Conservation (phyloP, 2,888 invertebrate genomes). For the Chouioia cunea region DNA sequence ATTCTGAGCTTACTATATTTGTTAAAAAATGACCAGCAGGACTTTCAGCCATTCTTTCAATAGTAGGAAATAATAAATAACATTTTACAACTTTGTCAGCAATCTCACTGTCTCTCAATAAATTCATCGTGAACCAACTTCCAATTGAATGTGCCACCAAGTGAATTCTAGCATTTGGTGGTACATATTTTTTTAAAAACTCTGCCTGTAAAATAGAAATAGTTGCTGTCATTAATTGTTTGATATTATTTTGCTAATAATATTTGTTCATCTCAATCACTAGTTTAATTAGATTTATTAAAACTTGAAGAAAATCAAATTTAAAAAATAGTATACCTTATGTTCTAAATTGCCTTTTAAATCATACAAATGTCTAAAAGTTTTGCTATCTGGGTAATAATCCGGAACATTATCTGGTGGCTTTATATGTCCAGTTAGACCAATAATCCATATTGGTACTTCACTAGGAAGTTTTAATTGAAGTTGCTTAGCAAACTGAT, state of each 20-base stretch:
- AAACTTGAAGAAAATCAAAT: conserved; percentile 9
- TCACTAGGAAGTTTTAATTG: conserved; percentile 72
- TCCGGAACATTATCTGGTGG: conserved; percentile 70
- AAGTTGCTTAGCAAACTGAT: conserved; percentile 78
- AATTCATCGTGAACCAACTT: conserved; percentile 83
- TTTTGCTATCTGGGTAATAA: conserved; percentile 54
- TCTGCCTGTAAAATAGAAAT: conserved; percentile 67
- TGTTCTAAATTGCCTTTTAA: conserved; percentile 84
- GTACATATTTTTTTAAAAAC: conserved; percentile 82
- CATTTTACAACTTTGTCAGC: conserved; percentile 73
- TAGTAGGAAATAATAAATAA: conserved; percentile 87
- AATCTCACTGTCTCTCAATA: conserved; percentile 75
- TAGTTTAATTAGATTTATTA: conserved; percentile 5
- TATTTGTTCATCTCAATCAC: conserved; percentile 38
- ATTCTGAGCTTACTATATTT: conserved; percentile 69
- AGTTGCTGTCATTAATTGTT: conserved; percentile 61
- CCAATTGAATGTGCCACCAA: conserved; percentile 94
- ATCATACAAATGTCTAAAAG: conserved; percentile 75
- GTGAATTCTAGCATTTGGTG: conserved; percentile 80
- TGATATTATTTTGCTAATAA: conserved; percentile 61
- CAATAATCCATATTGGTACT: conserved; percentile 85
- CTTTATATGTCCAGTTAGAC: conserved; percentile 86
- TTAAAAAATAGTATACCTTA: conserved; percentile 72
- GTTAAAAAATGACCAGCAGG: conserved; percentile 81
- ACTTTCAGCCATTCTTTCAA: conserved; percentile 84